Conservation (phyloP, 2,797 vertebrate species). For the Muraenolepis orangiensis region DNA sequence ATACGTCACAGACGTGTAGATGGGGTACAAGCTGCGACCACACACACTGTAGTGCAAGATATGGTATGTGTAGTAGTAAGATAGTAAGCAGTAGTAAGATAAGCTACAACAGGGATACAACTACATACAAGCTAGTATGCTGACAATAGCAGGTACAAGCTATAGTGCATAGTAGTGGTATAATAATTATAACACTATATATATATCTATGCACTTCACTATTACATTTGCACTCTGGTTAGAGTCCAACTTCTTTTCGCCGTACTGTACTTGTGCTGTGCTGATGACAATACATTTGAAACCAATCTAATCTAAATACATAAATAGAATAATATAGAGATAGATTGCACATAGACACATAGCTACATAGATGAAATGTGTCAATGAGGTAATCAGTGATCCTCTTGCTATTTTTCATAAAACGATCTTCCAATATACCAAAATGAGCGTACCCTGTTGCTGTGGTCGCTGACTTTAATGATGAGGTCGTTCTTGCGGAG, state of each 20-base stretch:
- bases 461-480: slow-evolving; percentile 99
- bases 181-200: neutral
- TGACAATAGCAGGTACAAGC: neutral
- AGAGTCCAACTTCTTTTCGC: too few species aligned
- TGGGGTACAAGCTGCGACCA: neutral
- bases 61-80: neutral
- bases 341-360: neutral
- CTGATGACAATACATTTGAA: too few species aligned
- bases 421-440: neutral
- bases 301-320: too few species aligned
- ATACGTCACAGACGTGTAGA: neutral
- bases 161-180: neutral
- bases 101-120: neutral
- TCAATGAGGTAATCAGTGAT: neutral
- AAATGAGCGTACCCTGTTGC: slow-evolving; percentile 82
- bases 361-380: neutral
- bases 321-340: too few species aligned
- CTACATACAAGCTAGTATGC: neutral
- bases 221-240: too few species aligned
- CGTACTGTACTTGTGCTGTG: too few species aligned
- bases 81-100: too few species aligned
- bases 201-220: too few species aligned
- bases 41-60: neutral
- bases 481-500: slow-evolving; percentile 97
- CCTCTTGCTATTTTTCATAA: neutral